phyloP scores from a whole-genome alignment of 2,797 vertebrate genomes.

The Eurystomus glaucurus region DNA sequence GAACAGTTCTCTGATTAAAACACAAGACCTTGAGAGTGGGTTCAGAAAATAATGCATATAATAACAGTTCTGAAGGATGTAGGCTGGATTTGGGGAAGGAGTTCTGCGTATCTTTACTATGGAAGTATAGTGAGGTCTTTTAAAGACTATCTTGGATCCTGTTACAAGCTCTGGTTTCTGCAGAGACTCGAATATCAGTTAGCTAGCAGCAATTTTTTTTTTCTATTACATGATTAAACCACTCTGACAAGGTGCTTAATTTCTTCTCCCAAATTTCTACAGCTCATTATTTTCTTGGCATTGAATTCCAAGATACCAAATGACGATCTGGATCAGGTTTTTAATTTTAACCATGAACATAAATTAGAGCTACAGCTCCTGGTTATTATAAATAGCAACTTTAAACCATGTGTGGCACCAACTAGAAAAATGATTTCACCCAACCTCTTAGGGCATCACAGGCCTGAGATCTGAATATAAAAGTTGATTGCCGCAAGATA shows the following conservation, averaged over 20 bases:
- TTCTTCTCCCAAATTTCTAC: conserved; percentile 52
- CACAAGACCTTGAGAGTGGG: background rate
- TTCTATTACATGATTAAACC: conserved; percentile 36
- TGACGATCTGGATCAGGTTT: conserved; percentile 15
- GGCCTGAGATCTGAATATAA: background rate
- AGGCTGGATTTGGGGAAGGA: conserved; percentile 7
- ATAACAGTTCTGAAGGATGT: background rate
- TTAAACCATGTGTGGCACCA: conserved; percentile 32
- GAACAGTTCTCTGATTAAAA: background rate
- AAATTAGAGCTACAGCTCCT: conserved; percentile 31
- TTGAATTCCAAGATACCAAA: background rate
- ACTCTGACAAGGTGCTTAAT: conserved; percentile 37
- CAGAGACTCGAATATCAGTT: background rate
- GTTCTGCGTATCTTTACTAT: background rate
- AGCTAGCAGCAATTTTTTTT: conserved; percentile 15
- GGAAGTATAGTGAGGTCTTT: background rate
- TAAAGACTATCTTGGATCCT: conserved; percentile 10
- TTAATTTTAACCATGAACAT: conserved; percentile 39
- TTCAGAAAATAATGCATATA: background rate
- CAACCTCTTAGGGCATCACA: background rate
- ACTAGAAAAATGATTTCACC: background rate
- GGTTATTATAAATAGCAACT: conserved; percentile 39
- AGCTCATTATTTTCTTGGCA: conserved; percentile 68
- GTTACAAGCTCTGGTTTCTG: conserved; percentile 51
- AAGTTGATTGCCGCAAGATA: background rate